Base-by-base conservation (phyloP, 2,113 vertebrate genomes). In the Ctenomys sociabilis region DNA sequence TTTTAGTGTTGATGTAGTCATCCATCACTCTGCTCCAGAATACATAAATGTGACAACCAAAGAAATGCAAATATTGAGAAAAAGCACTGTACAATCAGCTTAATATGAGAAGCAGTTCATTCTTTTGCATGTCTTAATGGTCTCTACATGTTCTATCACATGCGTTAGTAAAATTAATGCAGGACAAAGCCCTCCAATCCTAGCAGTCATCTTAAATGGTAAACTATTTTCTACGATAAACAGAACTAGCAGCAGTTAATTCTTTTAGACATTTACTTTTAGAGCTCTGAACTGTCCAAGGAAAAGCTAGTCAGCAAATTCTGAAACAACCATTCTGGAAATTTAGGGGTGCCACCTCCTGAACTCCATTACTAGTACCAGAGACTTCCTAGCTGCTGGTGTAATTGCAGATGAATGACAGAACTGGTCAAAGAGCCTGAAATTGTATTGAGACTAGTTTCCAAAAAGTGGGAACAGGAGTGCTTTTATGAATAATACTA, bases 31-130 rank as follows among this genome's bases (percentile, higher is more conserved):
- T 97, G 86, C 92, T 94, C 63, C 73, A 94, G 91, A 80, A 90
- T 75, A 92, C 30, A 92, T 92, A 63, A 95, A 86, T 91, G 75
- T 59, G 59, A 70, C 80, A 83, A 92, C n/a, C n/a, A 84, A 96
- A 93, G 54, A 92, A 83, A 97, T 57, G 26, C 77, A 77, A 91
- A 75, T 93, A 32, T 64, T 94, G 68, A 84, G 80, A 57, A 61
- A 91, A 96, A 91, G 13, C 61, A 97, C 2, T 88, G 37, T 90
- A 93, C 2, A 24, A 26, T 88, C 82, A 91, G 84, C 85, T 61
- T 54, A 82, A 77, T 63, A 43, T 30, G 11, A 52, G 59, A 85
- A 59, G 72, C 35, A 17, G 28, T 28, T 61, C n/a, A 61, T 73
- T 91, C 66, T 91, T 93, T 43, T 82, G n/a, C 78, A 86, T 21